A percentile compares a stretch with the other conserved stretches of the same genome.
Conservation (phyloP, 2,113 vertebrate genomes). For the Bostrychus sinensis region DNA sequence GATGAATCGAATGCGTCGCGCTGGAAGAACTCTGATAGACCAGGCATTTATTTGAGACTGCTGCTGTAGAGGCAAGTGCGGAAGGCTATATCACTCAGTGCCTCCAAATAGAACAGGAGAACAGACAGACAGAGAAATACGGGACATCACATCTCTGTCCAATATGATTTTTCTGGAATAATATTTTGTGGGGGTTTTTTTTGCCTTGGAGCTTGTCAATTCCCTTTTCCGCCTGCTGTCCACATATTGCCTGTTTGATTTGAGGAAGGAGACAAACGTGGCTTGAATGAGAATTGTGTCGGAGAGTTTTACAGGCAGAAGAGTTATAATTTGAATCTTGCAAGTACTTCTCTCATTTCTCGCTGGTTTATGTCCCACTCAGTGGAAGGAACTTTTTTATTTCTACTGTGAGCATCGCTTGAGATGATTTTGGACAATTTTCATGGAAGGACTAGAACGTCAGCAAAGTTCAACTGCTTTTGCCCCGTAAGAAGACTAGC, state of each 20-base stretch:
- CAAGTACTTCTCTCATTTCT: slow-evolving; percentile 10
- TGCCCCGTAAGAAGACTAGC: neutral
- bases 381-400: slow-evolving; percentile 29
- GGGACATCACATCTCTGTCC: slow-evolving; percentile 39
- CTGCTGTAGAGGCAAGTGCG: slow-evolving; percentile 60
- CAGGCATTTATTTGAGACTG: slow-evolving; percentile 76
- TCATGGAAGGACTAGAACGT: slow-evolving; percentile 8
- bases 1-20: slow-evolving; percentile 75
- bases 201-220: slow-evolving; percentile 37
- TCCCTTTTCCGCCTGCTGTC: slow-evolving; percentile 27
- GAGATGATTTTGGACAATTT: neutral
- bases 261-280: slow-evolving; percentile 48
- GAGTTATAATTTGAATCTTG: slow-evolving; percentile 39
- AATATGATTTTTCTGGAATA: slow-evolving; percentile 67
- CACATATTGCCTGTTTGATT: slow-evolving; percentile 44
- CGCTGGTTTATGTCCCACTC: slow-evolving; percentile 5
- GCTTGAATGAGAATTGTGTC: slow-evolving; percentile 70
- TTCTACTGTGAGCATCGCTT: slow-evolving; percentile 20
- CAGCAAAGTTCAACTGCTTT: slow-evolving; percentile 1
- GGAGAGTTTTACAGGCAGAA: slow-evolving; percentile 54
- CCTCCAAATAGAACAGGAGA: slow-evolving; percentile 41
- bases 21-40: slow-evolving; percentile 78
- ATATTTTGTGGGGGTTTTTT: slow-evolving; percentile 27
- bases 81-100: slow-evolving; percentile 58
- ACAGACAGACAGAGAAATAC: slow-evolving; percentile 49